Evolutionary conservation across 1,140 invertebrate species (phyloP), one percentile per base, ranked within the genome.

Genomic region (Pogonognathellus flavescens): DNA sequence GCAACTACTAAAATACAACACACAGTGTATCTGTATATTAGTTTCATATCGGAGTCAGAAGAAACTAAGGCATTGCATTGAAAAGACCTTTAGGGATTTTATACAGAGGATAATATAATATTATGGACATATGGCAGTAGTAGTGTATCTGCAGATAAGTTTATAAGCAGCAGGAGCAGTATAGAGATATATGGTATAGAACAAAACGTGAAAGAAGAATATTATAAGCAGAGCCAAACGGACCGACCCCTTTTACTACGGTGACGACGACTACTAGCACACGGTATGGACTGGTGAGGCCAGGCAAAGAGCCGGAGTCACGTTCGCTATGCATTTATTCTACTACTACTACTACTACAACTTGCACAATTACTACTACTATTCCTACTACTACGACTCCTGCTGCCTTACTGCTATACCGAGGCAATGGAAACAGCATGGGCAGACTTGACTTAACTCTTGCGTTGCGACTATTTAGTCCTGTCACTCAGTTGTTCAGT

Each of bases 401-500:
- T 18, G 14, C 0, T 41, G 41, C 14, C 16, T 18, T 49, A 18
- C 31, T 50, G 22, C 16, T 81, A 20, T 81, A 57, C 31, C 31
- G 6, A 9, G 18, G 80, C 52, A 57, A 31, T 57, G 20, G 80
- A 81, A 59, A 81, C 14, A 81, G 80, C 81, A 82, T 60, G 31
- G 31, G 31, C 20, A 59, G 31, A 82, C 53, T 57, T 25, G 41
- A 60, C 55, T 82, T 49, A 31, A 62, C 59, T 62, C 22, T 60
- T 20, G 50, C 41, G 57, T 60, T 20, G 50, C 41, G 57, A 82
- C 81, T 82, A 82, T 82, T 82, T 82, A 82, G 55, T 82, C 25
- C 55, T 82, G 81, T 82, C 81, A 59, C 31, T 82, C 57, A 76
- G 70, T 76, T 81, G 80, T 57, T 81, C 80, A 82, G 81, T 82